Evolutionary conservation across 2,113 vertebrate species (phyloP).

Genomic region (Ancistrus triradiatus): DNA sequence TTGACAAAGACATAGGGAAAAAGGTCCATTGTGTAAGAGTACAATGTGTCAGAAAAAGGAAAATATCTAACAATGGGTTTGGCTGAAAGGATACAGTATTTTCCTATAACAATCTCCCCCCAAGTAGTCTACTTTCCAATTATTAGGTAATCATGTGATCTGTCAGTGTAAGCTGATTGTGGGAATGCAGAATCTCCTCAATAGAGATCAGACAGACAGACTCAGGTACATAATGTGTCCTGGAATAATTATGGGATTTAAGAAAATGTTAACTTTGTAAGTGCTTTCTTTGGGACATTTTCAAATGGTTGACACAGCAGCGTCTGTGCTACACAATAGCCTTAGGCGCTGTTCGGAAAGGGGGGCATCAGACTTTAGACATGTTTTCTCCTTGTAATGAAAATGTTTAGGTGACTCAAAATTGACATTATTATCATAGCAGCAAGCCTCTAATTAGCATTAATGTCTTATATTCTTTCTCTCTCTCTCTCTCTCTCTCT

Average conservation of each 20-base stretch:
- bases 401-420: conserved; percentile 44
- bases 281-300: conserved; percentile 65
- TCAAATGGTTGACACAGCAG: conserved; percentile 61
- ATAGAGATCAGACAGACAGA: conserved; percentile 61
- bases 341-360: conserved; percentile 21
- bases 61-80: conserved; percentile 42
- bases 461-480: too few relatives aligned
- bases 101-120: conserved; percentile 49
- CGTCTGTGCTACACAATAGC: conserved; percentile 55
- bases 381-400: conserved; percentile 47
- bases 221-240: conserved; percentile 69
- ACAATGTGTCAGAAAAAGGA: conserved; percentile 32
- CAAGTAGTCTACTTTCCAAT: conserved; percentile 64
- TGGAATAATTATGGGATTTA: conserved; percentile 71
- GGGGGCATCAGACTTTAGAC: conserved; percentile 47
- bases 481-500: too few relatives aligned
- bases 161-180: conserved; percentile 70
- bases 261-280: conserved; percentile 67
- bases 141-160: conserved; percentile 66
- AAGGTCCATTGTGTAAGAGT: conserved; percentile 24
- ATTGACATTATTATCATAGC: conserved; percentile 42
- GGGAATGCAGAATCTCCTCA: conserved; percentile 62
- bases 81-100: conserved; percentile 54
- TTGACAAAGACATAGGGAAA: conserved; percentile 30
- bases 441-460: conserved; percentile 23